Conservation (phyloP, 2,113 vertebrate species). For the Orycteropus afer region DNA sequence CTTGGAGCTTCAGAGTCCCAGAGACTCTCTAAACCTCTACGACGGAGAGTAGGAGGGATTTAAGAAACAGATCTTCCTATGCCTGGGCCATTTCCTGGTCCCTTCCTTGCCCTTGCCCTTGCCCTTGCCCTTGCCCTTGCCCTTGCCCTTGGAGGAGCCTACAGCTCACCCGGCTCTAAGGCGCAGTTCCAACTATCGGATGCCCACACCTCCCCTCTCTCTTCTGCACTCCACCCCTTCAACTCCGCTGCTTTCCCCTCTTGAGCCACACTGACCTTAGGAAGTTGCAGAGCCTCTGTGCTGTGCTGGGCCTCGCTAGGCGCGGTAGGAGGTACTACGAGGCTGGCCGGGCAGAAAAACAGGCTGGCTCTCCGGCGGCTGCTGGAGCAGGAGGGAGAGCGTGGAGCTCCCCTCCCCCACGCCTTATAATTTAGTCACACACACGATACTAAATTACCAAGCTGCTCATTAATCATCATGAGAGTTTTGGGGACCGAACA, state of each 20-base stretch:
- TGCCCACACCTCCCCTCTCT: not conserved
- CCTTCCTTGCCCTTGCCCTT: not conserved
- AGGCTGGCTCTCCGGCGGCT: not conserved
- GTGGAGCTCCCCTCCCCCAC: slow-evolving; percentile 70
- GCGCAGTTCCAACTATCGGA: not conserved
- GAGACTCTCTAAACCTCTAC: not conserved
- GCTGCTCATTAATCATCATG: slow-evolving; percentile 71
- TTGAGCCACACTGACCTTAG: slow-evolving; percentile 69
- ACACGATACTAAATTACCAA: slow-evolving; percentile 76
- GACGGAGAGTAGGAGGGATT: not conserved
- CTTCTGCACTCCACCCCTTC: not conserved
- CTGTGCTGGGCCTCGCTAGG: not conserved
- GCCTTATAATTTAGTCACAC: slow-evolving; percentile 73
- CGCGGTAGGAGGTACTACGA: not conserved
- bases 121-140: fast-evolving
- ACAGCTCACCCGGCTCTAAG: not conserved
- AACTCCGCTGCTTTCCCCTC: not conserved
- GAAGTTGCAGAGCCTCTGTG: not conserved
- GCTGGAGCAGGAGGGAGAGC: not conserved
- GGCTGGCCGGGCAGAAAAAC: not conserved
- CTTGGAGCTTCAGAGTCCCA: not conserved
- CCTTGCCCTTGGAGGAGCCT: not conserved
- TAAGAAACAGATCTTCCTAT: not conserved
- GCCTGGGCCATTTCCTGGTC: not conserved
- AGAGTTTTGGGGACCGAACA: slow-evolving; percentile 59